Evolutionary conservation across 2,888 invertebrate species (phyloP), one percentile per base, ranked within the genome.

Genomic region (Spilarctia lutea): DNA sequence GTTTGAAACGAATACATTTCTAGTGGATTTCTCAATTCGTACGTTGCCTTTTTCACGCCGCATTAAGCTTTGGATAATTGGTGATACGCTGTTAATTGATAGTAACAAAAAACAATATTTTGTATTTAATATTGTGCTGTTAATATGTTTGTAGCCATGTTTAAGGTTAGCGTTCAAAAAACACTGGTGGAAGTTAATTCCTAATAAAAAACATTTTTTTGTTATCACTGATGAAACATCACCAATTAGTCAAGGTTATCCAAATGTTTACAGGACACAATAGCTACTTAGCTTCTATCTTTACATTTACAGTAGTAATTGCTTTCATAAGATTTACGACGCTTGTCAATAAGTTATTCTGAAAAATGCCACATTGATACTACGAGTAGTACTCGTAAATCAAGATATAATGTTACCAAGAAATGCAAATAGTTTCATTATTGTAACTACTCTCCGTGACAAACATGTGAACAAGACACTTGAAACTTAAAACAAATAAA

Each of bases 231-330:
- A 76, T 72, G 39, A 75, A 48, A 72, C 76, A 76, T 68, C 39
- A 74, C 65, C 74, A 70, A 81, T 78, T 75, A 73, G 18, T 81
- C 83, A 83, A 83, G 85, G 85, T 85, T 84, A 77, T 69, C 56
- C 52, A 68, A 83, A 83, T 79, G 70, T 76, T 79, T 77, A 79
- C 52, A 24, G 39, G 67, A 74, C 42, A 69, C 72, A 72, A 72
- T 71, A 56, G 65, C 66, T 56, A n/a, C n/a, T n/a, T 56, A 71
- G 42, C 70, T 63, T 39, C 63, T 74, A 74, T 71, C 70, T 70
- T 16, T 74, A 71, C 72, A 69, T 75, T 74, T 78, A 60, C 60
- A 48, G 60, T 74, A 69, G 71, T 78, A 76, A 71, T 75, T 65
- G 52, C 42, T 75, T 56, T 73, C 79, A 82, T 84, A 84, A 82